A percentile compares a stretch with the other conserved stretches of the same genome.
Conservation (phyloP, 2,888 invertebrate species). For the Palloptera scutellata region DNA sequence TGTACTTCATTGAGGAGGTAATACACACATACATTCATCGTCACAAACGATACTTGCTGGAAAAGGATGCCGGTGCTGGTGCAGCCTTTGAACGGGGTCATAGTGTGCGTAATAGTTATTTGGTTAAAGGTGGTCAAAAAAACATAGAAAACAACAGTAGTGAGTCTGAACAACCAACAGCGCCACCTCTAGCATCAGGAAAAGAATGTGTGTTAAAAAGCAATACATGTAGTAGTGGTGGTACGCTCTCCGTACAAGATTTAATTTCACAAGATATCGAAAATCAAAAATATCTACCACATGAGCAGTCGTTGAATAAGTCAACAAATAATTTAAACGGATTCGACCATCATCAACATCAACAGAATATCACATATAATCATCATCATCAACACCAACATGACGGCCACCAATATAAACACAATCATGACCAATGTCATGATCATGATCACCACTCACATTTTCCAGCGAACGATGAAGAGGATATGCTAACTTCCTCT, state of each 20-base stretch:
- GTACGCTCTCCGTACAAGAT: conserved; percentile 49
- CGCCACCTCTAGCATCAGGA: neutral
- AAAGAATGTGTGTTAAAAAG: neutral
- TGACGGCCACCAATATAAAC: conserved; percentile 28
- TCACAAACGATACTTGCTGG: conserved; percentile 54
- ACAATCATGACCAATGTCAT: conserved; percentile 35
- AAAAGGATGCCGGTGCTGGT: conserved; percentile 49
- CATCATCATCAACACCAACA: conserved; percentile 34
- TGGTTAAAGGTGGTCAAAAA: conserved; percentile 39
- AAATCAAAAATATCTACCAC: conserved; percentile 39
- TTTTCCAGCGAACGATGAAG: conserved; percentile 52
- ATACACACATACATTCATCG: conserved; percentile 75
- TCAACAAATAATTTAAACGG: conserved; percentile 34
- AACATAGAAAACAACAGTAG: neutral
- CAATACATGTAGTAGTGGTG: neutral
- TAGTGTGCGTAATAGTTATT: conserved; percentile 54
- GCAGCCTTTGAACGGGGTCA: conserved; percentile 59
- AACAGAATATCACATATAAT: conserved; percentile 30
- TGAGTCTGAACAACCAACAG: neutral
- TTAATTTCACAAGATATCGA: conserved; percentile 51
- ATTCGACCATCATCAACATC: conserved; percentile 32
- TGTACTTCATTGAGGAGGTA: conserved; percentile 82
- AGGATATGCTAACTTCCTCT: conserved; percentile 54
- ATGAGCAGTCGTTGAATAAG: neutral
- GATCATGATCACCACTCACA: conserved; percentile 47